phyloP scores from a whole-genome alignment of 1,140 invertebrate genomes.

The Drosophila hydei region DNA sequence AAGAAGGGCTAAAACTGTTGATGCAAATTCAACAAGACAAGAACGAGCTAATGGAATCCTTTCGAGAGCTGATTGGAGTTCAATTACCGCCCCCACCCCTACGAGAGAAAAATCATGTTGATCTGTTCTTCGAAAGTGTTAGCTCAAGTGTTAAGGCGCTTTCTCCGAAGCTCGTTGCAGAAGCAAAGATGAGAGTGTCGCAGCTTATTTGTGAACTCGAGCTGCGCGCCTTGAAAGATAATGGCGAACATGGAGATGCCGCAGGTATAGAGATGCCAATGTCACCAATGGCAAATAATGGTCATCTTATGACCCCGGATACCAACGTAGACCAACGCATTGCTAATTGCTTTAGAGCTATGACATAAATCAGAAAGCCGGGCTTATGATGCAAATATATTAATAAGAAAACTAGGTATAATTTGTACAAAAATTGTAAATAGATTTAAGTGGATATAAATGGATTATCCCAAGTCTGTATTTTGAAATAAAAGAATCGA shows the following conservation, averaged over 20 bases:
- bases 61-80: slow-evolving; percentile 71
- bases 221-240: slow-evolving; percentile 64
- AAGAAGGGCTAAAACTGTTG: slow-evolving; percentile 70
- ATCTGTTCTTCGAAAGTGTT: slow-evolving; percentile 80
- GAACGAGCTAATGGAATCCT: slow-evolving; percentile 77
- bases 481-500: slow-evolving; percentile 10
- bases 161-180: slow-evolving; percentile 74
- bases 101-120: slow-evolving; percentile 74
- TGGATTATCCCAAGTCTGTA: background rate
- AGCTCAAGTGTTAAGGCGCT: slow-evolving; percentile 79
- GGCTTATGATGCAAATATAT: slow-evolving; percentile 13
- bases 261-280: slow-evolving; percentile 13
- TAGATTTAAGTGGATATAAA: slow-evolving; percentile 18
- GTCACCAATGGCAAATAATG: slow-evolving; percentile 11
- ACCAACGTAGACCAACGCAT: slow-evolving; percentile 6
- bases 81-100: slow-evolving; percentile 35
- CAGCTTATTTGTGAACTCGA: slow-evolving; percentile 79
- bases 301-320: background rate
- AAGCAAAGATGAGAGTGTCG: slow-evolving; percentile 79
- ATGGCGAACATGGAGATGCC: slow-evolving; percentile 19
- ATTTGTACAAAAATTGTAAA: slow-evolving; percentile 25
- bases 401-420: slow-evolving; percentile 19
- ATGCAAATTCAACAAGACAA: slow-evolving; percentile 82
- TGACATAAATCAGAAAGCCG: slow-evolving; percentile 32
- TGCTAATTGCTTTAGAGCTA: slow-evolving; percentile 29